phyloP scores from a whole-genome alignment of 2,888 invertebrate genomes.

The Scaptomyza flava region DNA sequence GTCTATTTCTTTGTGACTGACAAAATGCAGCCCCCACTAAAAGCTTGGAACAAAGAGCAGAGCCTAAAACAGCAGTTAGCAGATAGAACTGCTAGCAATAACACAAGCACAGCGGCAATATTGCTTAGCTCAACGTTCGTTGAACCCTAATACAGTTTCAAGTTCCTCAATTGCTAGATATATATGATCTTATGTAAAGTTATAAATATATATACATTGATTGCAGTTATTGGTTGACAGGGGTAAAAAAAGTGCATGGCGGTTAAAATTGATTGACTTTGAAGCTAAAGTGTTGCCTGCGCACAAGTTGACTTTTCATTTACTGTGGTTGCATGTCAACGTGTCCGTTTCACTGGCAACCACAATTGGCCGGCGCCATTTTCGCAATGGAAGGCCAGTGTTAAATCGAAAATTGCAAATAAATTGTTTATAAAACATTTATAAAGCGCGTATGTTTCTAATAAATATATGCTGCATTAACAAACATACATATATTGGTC shows the following conservation, averaged over 20 bases:
- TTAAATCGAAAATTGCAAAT: constrained; percentile 16
- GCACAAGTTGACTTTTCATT: constrained; percentile 1
- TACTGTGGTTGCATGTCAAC: constrained; percentile 3
- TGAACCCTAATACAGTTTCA: too few relatives aligned
- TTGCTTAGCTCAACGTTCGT: too few relatives aligned
- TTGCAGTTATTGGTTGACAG: too few relatives aligned
- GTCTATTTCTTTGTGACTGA: constrained; percentile 11
- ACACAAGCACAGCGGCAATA: too few relatives aligned
- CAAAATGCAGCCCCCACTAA: constrained; percentile 11
- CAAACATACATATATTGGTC: constrained; percentile 17
- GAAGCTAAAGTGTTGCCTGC: not conserved
- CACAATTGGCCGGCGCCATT: not conserved
- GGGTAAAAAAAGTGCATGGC: not conserved
- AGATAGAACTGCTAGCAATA: not conserved
- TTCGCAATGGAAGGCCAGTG: not conserved
- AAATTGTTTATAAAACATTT: constrained; percentile 38
- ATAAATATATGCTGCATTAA: constrained; percentile 5
- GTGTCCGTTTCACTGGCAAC: not conserved
- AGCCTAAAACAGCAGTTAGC: not conserved
- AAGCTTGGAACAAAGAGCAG: constrained; percentile 29
- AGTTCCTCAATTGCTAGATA: too few relatives aligned
- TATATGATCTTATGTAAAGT: too few relatives aligned
- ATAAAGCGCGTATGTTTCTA: constrained; percentile 12
- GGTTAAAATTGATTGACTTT: not conserved
- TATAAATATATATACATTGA: too few relatives aligned